Evolutionary conservation across 2,888 invertebrate genomes (phyloP).

Genomic region (Epistrophella euchroma): DNA sequence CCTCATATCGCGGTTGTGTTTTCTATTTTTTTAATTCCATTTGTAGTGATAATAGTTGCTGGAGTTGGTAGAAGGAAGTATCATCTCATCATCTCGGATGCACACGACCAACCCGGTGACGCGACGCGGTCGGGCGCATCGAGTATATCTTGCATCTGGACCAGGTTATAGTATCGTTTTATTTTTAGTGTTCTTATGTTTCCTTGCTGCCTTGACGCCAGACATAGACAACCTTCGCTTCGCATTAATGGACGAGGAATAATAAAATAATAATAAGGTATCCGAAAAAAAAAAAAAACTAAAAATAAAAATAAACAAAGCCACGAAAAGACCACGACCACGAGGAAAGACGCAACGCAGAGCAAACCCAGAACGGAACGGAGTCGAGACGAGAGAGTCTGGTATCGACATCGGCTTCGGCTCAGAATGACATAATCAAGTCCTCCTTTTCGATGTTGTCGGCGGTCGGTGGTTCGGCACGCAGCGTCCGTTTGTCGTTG

Average conservation of each 20-base stretch:
- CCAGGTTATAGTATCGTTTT: slow-evolving; percentile 48
- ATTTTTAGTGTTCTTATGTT: slow-evolving; percentile 38
- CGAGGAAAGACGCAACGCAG: slow-evolving; percentile 13
- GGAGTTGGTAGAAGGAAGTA: slow-evolving; percentile 50
- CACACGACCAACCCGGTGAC: slow-evolving; percentile 5
- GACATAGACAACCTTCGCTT: slow-evolving; percentile 76
- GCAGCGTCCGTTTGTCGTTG: slow-evolving; percentile 18
- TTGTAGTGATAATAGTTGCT: slow-evolving; percentile 53
- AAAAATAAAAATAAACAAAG: slow-evolving; percentile 43
- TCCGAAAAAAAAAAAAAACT: slow-evolving; percentile 12
- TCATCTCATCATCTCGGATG: slow-evolving; percentile 62
- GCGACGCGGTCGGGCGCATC: neutral
- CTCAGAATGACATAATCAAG: slow-evolving; percentile 75
- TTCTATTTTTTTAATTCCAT: slow-evolving; percentile 17
- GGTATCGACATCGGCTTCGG: slow-evolving; percentile 59
- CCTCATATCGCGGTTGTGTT: slow-evolving; percentile 36
- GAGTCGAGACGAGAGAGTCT: neutral
- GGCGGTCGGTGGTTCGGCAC: slow-evolving; percentile 46
- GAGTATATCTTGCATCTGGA: slow-evolving; percentile 70
- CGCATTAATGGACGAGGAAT: slow-evolving; percentile 71
- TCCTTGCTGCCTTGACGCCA: slow-evolving; percentile 70
- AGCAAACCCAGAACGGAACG: neutral
- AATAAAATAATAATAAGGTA: slow-evolving; percentile 61
- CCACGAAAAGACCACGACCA: slow-evolving; percentile 19
- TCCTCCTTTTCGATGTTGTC: slow-evolving; percentile 68